Evolutionary conservation across 2,797 vertebrate species (phyloP), one percentile per base, ranked within the genome.

Genomic region (Lateolabrax maculatus): DNA sequence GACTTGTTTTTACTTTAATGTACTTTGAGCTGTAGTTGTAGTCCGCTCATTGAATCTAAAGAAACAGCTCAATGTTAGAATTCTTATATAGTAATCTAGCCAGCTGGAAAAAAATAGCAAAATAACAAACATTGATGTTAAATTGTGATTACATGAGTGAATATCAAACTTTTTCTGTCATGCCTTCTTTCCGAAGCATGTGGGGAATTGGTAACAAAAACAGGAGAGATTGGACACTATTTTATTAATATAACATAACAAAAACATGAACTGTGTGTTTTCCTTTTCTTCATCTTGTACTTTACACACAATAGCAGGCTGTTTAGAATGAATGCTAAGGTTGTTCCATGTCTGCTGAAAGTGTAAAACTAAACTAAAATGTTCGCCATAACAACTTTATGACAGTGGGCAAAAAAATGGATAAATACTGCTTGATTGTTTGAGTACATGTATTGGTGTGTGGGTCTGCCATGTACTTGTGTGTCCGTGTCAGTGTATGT

Each of bases 401-500:
- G 31, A n/a, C n/a, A n/a, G n/a, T n/a, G n/a, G n/a, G n/a, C n/a
- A n/a, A n/a, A n/a, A n/a, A n/a, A n/a, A n/a, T n/a, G n/a, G n/a
- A n/a, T n/a, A n/a, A n/a, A n/a, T n/a, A n/a, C n/a, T n/a, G n/a
- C n/a, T n/a, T n/a, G n/a, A n/a, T n/a, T n/a, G n/a, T n/a, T n/a
- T n/a, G n/a, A n/a, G 2, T 44, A 44, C 18, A n/a, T 49, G 9
- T 49, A 11, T 49, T 49, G 11, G 46, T 49, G 46, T n/a, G 21
- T 4, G 21, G 21, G 46, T 9, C 44, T 48, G 44, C 18, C 8
- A 21, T 48, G 9, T 21, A 21, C 44, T 48, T 48, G 21, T 71
- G 57, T 36, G 19, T 18, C 18, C 37, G 52, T 56, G 48, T 78
- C 5, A 10, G 49, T 56, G 44, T 56, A 1, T 75, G 60, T 76